Evolutionary conservation across 2,888 invertebrate species (phyloP), one percentile per base, ranked within the genome.

Genomic region (Pasiphila rectangulata): DNA sequence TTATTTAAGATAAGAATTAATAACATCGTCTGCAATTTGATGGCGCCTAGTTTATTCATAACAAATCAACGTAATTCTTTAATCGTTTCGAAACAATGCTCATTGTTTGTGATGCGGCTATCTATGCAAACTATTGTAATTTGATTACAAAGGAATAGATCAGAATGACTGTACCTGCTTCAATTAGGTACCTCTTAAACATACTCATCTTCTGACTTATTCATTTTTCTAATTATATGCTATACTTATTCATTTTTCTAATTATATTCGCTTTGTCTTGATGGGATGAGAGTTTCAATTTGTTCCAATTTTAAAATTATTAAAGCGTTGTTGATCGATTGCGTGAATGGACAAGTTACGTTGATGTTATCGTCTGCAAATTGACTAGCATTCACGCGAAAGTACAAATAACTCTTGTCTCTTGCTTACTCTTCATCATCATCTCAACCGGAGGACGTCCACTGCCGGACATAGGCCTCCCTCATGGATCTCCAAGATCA

Each of bases 211-310:
- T 34, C 38, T 32, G 23, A 21, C 21, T 35, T 46, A 25, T 40
- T 40, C 35, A 32, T 41, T 29, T 37, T 41, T 50, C 62, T 67
- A 74, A 69, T 68, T 54, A 69, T 72, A 72, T 64, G 60, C 62
- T 71, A 70, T 70, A 21, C 21, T 35, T 46, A 25, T 40, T 40
- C 35, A 32, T 41, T 29, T 37, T 41, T 50, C 62, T 67, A 74
- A 69, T 68, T 54, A 69, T 66, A 68, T 70, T 64, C 59, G 58
- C 55, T 63, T 69, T 69, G 66, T 72, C 68, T 46, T 54, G 47
- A 59, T 51, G 32, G 42, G 35, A 57, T 55, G 52, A 25, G 25
- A 59, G 47, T 50, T 45, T 45, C 32, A 40, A 54, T 42, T 42
- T 46, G 57, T 46, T 47, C 24, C 32, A 57, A 62, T 46, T 58